Percentiles rank a stretch among this genome's conserved stretches.
Evolutionary conservation across 2,888 invertebrate species (phyloP).

Genomic region (Cotesia congregata): DNA sequence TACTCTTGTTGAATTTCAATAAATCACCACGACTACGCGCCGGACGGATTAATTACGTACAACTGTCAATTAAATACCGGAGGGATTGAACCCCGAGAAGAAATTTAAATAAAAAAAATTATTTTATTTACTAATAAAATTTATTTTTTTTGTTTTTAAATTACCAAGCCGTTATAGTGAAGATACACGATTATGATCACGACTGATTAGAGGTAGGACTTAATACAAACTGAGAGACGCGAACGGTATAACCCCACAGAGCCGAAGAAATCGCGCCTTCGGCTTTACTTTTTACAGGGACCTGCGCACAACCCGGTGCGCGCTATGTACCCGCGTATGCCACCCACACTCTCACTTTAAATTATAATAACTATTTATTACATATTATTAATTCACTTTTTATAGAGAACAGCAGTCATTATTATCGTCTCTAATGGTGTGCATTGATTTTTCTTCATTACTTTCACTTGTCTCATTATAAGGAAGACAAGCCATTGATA

Average conservation of each 20-base stretch:
- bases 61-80: neutral
- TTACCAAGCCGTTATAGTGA: neutral
- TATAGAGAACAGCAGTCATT: neutral
- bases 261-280: slow-evolving; percentile 60
- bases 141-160: neutral
- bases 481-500: too few relatives aligned
- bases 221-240: slow-evolving; percentile 59
- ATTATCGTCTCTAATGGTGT: too few relatives aligned
- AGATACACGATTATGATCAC: slow-evolving; percentile 7
- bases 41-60: neutral
- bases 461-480: too few relatives aligned
- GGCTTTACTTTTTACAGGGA: slow-evolving; percentile 63
- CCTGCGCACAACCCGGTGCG: slow-evolving; percentile 60
- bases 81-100: neutral
- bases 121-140: neutral
- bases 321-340: slow-evolving; percentile 34
- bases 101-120: neutral
- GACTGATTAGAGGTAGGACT: slow-evolving; percentile 53
- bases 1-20: neutral
- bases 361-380: slow-evolving; percentile 7
- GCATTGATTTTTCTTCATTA: too few relatives aligned
- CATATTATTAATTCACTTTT: slow-evolving; percentile 7
- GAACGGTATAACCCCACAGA: slow-evolving; percentile 52
- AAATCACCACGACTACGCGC: neutral
- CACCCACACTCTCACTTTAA: slow-evolving; percentile 13